Conservation (phyloP, 2,797 vertebrate genomes). For the Dallia pectoralis region DNA sequence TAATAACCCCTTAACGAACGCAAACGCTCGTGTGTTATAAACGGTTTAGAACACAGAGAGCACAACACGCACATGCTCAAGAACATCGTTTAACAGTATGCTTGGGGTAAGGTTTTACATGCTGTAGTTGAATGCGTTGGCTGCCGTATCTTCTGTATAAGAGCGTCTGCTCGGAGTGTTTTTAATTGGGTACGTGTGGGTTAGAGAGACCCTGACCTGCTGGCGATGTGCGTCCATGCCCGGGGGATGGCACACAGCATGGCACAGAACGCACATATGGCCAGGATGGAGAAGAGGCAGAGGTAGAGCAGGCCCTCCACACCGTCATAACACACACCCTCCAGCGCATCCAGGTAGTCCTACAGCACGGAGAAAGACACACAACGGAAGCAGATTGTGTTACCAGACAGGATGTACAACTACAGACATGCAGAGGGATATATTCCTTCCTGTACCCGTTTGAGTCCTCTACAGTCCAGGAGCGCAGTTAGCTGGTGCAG, state of each 20-base stretch:
- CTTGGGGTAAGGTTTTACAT: not conserved
- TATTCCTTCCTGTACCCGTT: slow-evolving; percentile 80
- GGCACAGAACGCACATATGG: slow-evolving; percentile 83
- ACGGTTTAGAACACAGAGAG: not conserved
- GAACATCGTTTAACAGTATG: too few species aligned
- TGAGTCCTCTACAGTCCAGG: slow-evolving; percentile 93
- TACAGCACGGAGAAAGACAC: slow-evolving; percentile 48
- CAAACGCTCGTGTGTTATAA: not conserved
- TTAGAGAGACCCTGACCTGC: slow-evolving; percentile 70
- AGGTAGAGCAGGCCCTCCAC: slow-evolving; percentile 93
- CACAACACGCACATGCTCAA: not conserved
- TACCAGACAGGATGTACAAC: too few species aligned
- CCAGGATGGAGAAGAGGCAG: slow-evolving; percentile 88
- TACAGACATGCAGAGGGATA: slow-evolving; percentile 7
- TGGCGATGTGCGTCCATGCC: slow-evolving; percentile 83
- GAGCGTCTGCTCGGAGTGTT: not conserved
- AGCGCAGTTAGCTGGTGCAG: slow-evolving; percentile 94
- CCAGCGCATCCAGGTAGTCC: slow-evolving; percentile 93
- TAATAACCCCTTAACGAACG: not conserved
- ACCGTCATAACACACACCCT: slow-evolving; percentile 92
- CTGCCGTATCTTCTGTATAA: not conserved
- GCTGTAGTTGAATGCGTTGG: not conserved
- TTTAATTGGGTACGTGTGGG: not conserved
- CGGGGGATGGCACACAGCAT: slow-evolving; percentile 84
- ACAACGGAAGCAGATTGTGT: not conserved